Base-by-base conservation (phyloP, 2,797 vertebrate species). In the Clamator glandarius region DNA sequence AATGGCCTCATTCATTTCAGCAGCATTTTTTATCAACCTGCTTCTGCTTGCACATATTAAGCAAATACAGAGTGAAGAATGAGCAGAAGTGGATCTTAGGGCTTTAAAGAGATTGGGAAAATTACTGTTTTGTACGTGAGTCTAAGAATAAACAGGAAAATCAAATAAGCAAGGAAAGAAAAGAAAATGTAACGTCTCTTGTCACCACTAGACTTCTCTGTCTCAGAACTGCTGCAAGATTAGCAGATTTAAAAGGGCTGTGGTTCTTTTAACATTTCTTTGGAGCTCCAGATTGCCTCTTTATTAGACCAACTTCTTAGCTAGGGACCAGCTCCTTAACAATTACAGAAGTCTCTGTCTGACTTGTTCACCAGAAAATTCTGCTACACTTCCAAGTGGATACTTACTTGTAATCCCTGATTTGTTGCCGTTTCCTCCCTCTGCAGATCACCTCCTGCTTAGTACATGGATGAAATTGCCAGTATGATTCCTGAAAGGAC, bases 141-240 rank as follows among this genome's bases (percentile, higher is more conserved):
- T 50, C 84, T 84, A 90, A 73, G 63, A 92, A 93, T 77, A 88
- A 88, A 79, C 12, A 62, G 52, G 33, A 92, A 90, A 93, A 92
- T 67, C 57, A 73, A 87, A 91, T 35, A 25, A 90, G 33, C 3
- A 23, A 69, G 46, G 69, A 64, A 87, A 82, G 31, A 78, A 81
- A 80, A 92, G 36, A 91, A 87, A 90, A 89, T 35, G 19, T 42
- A 69, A 75, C 61, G 39, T 63, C 21, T 87, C 35, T 89, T 83
- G 48, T 91, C 59, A 73, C 42, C 25, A 51, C 36, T 46, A 58
- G 50, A 68, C 62, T 67, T 57, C 46, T 82, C 75, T 41, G 57
- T 87, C 81, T 94, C 29, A 58, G 8, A 86, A 63, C 18, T 70
- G n/a, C 54, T 74, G 57, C 36, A 74, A 67, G n/a, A 86, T 63